These are phyloP conservation scores for Lacanobia oleracea DNA, from an alignment of 2,888 invertebrate species.

Conservation along the genomic window DNA sequence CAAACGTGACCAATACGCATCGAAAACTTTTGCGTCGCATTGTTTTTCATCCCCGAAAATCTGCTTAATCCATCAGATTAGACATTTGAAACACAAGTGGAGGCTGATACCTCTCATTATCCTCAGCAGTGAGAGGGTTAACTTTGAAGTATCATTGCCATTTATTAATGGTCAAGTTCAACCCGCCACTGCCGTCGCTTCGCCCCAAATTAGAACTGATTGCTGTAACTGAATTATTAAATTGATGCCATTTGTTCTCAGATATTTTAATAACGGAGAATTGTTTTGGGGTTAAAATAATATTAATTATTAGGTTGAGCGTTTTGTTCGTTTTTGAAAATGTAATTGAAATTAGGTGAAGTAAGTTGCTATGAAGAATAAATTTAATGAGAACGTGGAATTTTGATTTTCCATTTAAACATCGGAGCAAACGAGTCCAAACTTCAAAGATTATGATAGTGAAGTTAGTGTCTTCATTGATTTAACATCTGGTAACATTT, in stretches of 20 bases:
- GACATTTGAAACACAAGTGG: constrained; percentile 69
- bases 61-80: constrained; percentile 63
- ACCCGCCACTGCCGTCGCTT: constrained; percentile 70
- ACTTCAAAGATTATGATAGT: neutral
- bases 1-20: constrained; percentile 2
- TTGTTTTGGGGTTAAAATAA: constrained; percentile 50
- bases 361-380: neutral
- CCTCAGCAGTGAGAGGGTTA: constrained; percentile 82
- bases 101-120: constrained; percentile 83
- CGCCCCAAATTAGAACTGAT: constrained; percentile 84
- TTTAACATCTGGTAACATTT: neutral
- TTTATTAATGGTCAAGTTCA: constrained; percentile 90
- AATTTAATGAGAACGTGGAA: neutral
- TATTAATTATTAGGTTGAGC: constrained; percentile 28
- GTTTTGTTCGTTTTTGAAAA: neutral
- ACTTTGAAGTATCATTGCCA: constrained; percentile 90
- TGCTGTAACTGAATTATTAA: constrained; percentile 88
- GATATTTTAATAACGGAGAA: constrained; percentile 66
- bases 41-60: constrained; percentile 48
- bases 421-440: too few relatives aligned
- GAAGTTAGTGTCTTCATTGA: neutral
- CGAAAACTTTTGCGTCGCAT: constrained; percentile 40
- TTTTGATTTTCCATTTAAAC: too few relatives aligned
- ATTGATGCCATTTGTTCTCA: constrained; percentile 83
- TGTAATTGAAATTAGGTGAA: neutral